Evolutionary conservation across 2,888 invertebrate species (phyloP), one percentile per base, ranked within the genome.

Genomic region (Caenorhabditis sinica): DNA sequence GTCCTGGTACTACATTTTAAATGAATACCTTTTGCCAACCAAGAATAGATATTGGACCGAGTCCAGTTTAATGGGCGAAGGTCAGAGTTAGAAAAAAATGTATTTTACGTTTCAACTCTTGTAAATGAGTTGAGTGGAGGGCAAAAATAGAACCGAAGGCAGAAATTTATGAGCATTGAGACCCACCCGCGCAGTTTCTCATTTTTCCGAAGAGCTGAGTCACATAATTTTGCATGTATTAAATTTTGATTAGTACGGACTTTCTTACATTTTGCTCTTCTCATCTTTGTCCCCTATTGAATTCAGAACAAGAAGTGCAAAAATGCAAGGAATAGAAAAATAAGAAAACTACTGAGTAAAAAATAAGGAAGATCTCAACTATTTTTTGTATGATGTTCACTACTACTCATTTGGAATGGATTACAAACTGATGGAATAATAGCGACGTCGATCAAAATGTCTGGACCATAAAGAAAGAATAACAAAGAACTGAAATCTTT

Each of bases 221-320:
- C 66, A 63, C 63, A 79, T 66, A 72, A 72, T 60, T 80, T 66
- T 80, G 65, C 56, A 72, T 80, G 61, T 72, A 80, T 80, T 80
- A 80, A 72, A 72, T 72, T 72, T 66, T 65, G 56, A 72, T 80
- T 72, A 80, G 72, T 56, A 23, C 71, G 40, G 49, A 30, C 58
- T 51, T 25, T 68, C 20, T 17, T 25, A 49, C 68, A 36, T 53
- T n/a, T n/a, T n/a, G n/a, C n/a, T n/a, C 33, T 49, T 49, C 28
- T 72, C n/a, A 17, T 20, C 4, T 43, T n/a, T 45, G 28, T 43
- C 15, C 43, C 23, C 66, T 51, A 20, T 23, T 25, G 23, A 49
- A 28, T 33, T 33, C 33, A 40, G 40, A 40, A 45, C 30, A 30
- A 66, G n/a, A 6, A 15, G n/a, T 65, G 65, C 65, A 65, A 25